A percentile compares a stretch with the other conserved stretches of the same genome.
Conservation (phyloP, 2,888 invertebrate genomes). For the Neoitamus cyanurus region DNA sequence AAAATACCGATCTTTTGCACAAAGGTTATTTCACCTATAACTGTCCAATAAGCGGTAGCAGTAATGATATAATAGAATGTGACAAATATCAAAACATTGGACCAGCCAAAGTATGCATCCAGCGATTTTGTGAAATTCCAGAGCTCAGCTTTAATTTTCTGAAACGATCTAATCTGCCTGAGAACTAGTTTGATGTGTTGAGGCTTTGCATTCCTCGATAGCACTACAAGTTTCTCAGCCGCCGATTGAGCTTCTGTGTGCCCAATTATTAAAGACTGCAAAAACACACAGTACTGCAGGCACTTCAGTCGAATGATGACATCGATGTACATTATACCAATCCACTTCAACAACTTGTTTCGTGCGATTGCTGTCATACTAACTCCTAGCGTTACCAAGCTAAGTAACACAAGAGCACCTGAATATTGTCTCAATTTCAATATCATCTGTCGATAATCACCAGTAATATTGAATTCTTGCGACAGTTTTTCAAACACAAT, state of each 20-base stretch:
- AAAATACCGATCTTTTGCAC: neutral
- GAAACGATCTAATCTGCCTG: neutral
- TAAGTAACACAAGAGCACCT: neutral
- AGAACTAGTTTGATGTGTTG: neutral
- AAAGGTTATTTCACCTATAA: neutral
- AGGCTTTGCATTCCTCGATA: neutral
- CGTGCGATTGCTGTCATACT: neutral
- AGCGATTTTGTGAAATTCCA: neutral
- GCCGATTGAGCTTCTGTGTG: neutral
- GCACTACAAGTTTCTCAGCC: neutral
- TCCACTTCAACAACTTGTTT: neutral
- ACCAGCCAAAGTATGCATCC: neutral
- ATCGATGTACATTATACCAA: neutral
- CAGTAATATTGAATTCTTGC: neutral
- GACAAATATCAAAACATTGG: neutral
- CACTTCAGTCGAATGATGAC: neutral
- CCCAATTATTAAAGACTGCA: neutral
- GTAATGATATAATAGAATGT: neutral
- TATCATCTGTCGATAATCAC: neutral
- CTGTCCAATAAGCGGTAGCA: neutral
- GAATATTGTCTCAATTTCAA: neutral
- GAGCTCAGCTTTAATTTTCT: neutral
- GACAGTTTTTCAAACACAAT: neutral
- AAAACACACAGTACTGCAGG: neutral
- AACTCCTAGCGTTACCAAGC: no score